These are phyloP conservation scores for Xestia ashworthii DNA, from an alignment of 2,888 invertebrate genomes.

Conservation along the genomic window DNA sequence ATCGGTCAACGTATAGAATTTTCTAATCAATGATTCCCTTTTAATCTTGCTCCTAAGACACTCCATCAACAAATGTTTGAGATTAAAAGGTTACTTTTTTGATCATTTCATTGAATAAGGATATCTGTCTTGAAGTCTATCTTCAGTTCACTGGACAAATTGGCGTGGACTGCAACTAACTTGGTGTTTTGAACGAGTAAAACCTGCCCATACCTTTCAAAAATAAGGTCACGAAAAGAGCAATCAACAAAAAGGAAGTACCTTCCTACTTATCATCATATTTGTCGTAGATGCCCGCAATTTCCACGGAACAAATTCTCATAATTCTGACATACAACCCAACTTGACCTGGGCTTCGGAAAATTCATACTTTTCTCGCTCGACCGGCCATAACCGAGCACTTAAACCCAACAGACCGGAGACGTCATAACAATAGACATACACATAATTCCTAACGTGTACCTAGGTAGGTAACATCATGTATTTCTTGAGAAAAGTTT, in stretches of 20 bases:
- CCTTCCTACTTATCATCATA: slow-evolving; percentile 20
- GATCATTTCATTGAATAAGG: background rate
- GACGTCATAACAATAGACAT: slow-evolving; percentile 59
- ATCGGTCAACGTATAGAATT: no score
- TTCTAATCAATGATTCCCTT: no score
- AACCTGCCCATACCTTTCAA: background rate
- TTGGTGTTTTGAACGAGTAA: background rate
- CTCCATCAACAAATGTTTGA: no score
- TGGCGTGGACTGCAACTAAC: background rate
- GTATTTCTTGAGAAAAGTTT: slow-evolving; percentile 57
- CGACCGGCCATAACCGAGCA: slow-evolving; percentile 45
- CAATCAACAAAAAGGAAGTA: slow-evolving; percentile 28
- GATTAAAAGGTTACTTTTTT: background rate
- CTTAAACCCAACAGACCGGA: slow-evolving; percentile 51
- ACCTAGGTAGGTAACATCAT: slow-evolving; percentile 41
- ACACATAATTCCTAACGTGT: slow-evolving; percentile 32
- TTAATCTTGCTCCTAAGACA: no score
- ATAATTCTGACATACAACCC: slow-evolving; percentile 52
- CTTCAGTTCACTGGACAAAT: background rate
- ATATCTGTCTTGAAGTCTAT: background rate
- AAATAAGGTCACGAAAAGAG: slow-evolving; percentile 22
- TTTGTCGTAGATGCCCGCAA: slow-evolving; percentile 38
- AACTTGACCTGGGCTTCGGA: slow-evolving; percentile 51
- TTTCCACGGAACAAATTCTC: slow-evolving; percentile 46
- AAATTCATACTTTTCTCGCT: slow-evolving; percentile 49